These are phyloP conservation scores for Drosophila mercatorum DNA, from an alignment of 2,888 invertebrate genomes.

Conservation along the genomic window DNA sequence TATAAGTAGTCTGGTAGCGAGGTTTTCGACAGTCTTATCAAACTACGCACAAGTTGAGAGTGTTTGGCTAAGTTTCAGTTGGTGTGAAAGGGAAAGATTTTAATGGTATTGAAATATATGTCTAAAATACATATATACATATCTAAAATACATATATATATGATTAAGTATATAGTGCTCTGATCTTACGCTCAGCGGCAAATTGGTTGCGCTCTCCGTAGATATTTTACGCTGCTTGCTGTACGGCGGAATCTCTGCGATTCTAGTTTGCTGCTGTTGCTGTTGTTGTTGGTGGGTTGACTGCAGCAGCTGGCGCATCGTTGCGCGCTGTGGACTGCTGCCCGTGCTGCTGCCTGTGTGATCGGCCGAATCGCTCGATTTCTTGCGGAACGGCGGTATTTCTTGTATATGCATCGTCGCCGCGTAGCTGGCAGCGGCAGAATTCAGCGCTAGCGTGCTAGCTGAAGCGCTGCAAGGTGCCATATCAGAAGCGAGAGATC, in stretches of 20 bases:
- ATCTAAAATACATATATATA: neutral
- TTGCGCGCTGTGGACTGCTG: constrained; percentile 81
- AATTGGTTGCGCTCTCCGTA: constrained; percentile 85
- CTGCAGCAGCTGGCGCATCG: constrained; percentile 61
- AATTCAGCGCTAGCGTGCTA: constrained; percentile 80
- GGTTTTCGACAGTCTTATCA: constrained; percentile 8
- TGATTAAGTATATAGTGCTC: neutral
- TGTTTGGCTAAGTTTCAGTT: constrained; percentile 8
- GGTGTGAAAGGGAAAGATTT: constrained; percentile 1
- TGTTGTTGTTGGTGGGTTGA: constrained; percentile 61
- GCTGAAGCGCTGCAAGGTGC: constrained; percentile 78
- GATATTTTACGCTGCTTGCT: constrained; percentile 86
- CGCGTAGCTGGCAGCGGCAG: constrained; percentile 61
- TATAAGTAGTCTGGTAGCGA: constrained; percentile 16
- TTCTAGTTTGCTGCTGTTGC: constrained; percentile 73
- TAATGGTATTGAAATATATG: neutral
- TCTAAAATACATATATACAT: neutral
- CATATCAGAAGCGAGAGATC: constrained; percentile 39
- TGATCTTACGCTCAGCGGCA: constrained; percentile 83
- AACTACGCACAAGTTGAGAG: neutral
- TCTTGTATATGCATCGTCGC: constrained; percentile 84
- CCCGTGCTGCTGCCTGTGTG: constrained; percentile 80
- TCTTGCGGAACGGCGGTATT: constrained; percentile 85
- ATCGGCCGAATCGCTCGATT: constrained; percentile 82
- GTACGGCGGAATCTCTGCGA: constrained; percentile 86